A percentile compares a stretch with the other conserved stretches of the same genome.
phyloP scores from a whole-genome alignment of 2,888 invertebrate genomes.

The Adelphocoris suturalis region DNA sequence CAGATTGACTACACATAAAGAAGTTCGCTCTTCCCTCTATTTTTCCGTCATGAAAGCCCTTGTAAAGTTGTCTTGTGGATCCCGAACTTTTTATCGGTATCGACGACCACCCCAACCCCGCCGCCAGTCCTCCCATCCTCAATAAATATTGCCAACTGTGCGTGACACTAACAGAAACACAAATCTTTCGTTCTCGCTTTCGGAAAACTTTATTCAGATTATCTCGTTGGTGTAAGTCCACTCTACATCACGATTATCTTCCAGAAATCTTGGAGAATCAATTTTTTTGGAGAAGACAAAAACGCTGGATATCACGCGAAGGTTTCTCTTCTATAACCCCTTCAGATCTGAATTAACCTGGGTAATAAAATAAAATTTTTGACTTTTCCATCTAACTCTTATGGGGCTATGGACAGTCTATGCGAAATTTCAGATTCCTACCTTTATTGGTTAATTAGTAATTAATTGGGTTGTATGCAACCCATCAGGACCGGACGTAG shows the following conservation, averaged over 20 bases:
- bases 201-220: conserved; percentile 8
- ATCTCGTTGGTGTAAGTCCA: conserved; percentile 14
- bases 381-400: too few species aligned
- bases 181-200: conserved; percentile 15
- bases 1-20: background rate
- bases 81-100: conserved; percentile 7
- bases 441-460: too few species aligned
- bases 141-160: conserved; percentile 25
- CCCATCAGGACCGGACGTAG: too few species aligned
- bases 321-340: too few species aligned
- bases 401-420: too few species aligned
- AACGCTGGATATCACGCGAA: too few species aligned
- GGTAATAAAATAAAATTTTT: too few species aligned
- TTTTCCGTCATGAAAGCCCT: conserved; percentile 8
- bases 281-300: too few species aligned
- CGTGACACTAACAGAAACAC: conserved; percentile 25
- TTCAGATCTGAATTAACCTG: too few species aligned
- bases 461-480: too few species aligned
- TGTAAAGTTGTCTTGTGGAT: conserved; percentile 13
- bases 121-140: background rate
- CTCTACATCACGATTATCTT: background rate
- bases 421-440: too few species aligned
- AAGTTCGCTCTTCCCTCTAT: background rate
- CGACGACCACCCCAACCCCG: background rate
- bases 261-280: too few species aligned